A percentile compares a stretch with the other conserved stretches of the same genome.
phyloP scores from a whole-genome alignment of 1,140 invertebrate genomes.

The Heliothis virescens region DNA sequence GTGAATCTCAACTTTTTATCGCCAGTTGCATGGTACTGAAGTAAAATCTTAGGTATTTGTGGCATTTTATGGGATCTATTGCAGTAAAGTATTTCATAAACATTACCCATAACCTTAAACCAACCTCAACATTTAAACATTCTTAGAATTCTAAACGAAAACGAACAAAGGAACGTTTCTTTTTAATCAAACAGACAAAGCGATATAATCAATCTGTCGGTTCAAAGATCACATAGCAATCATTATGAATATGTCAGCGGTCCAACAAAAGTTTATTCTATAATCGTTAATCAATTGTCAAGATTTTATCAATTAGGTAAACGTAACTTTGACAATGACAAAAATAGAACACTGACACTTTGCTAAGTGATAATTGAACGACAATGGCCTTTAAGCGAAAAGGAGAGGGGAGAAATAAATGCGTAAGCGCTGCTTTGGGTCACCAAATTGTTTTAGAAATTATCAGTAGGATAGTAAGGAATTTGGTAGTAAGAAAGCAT shows the following conservation, averaged over 20 bases:
- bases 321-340: constrained; percentile 49
- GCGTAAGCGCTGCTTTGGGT: neutral
- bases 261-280: constrained; percentile 34
- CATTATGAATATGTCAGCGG: constrained; percentile 50
- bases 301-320: constrained; percentile 51
- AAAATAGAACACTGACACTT: constrained; percentile 46
- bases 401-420: constrained; percentile 6
- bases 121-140: constrained; percentile 24
- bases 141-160: constrained; percentile 17
- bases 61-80: no score
- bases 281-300: constrained; percentile 52
- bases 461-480: no score
- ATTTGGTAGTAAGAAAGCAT: neutral
- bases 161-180: constrained; percentile 14
- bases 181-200: constrained; percentile 9
- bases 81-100: neutral
- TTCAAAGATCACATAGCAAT: constrained; percentile 29
- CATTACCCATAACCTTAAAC: neutral
- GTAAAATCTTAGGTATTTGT: neutral
- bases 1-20: no score
- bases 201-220: constrained; percentile 42
- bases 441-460: neutral
- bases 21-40: neutral
- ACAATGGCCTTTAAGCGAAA: constrained; percentile 35
- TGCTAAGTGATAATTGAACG: constrained; percentile 22